These are phyloP conservation scores for Brachionichthys hirsutus DNA, from an alignment of 2,113 vertebrate species.

Conservation along the genomic window DNA sequence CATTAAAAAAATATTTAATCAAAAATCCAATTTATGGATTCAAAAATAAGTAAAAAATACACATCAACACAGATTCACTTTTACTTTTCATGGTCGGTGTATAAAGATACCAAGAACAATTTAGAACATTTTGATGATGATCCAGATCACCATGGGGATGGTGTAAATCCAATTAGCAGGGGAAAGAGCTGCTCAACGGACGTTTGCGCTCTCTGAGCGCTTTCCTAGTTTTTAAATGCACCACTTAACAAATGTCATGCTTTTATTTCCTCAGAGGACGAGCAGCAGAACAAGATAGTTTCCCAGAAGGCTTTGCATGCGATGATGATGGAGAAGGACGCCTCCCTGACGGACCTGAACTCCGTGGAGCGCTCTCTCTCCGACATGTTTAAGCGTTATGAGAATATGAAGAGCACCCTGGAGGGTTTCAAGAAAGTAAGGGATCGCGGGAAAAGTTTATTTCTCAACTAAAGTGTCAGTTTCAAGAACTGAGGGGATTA, in stretches of 20 bases:
- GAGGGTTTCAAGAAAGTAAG: slow-evolving; percentile 96
- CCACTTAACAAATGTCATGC: background rate
- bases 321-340: slow-evolving; percentile 87
- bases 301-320: slow-evolving; percentile 90
- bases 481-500: slow-evolving; percentile 2
- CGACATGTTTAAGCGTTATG: slow-evolving; percentile 92
- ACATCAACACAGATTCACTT: no score
- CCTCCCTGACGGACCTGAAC: slow-evolving; percentile 91
- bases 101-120: no score
- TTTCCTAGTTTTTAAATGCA: no score
- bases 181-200: no score
- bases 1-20: no score
- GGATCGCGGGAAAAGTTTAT: background rate
- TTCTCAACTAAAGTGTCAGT: background rate
- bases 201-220: no score
- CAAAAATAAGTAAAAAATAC: no score
- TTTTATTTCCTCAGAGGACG: slow-evolving; percentile 81
- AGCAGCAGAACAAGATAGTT: slow-evolving; percentile 84
- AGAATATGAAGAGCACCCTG: slow-evolving; percentile 91
- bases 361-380: slow-evolving; percentile 95
- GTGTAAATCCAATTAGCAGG: no score
- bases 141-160: no score
- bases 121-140: no score
- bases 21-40: no score
- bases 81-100: no score